Base-by-base conservation (phyloP, 2,888 invertebrate species). In the Hetaerina titia region DNA sequence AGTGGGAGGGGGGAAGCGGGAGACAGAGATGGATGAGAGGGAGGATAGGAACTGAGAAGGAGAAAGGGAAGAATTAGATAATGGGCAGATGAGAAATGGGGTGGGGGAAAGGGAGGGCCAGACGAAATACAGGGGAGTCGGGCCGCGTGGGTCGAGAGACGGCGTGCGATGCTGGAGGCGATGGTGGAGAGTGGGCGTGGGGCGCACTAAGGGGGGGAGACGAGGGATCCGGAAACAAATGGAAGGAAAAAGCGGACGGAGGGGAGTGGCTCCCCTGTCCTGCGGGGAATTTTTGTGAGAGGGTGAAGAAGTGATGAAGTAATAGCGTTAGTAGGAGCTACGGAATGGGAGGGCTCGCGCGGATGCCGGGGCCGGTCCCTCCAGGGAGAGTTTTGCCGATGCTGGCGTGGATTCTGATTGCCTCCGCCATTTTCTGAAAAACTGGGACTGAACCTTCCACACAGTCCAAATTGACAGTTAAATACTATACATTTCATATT, bases 1-100 rank as follows among this genome's bases (percentile, higher is more conserved):
- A 25, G 31, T 31, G 81, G 25, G 81, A 81, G 15, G 25, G 13
- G 81, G n/a, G n/a, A n/a, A 69, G 69, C 22, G n/a, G 69, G n/a
- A 81, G 81, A 81, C 81, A 81, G 81, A 81, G 81, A 81, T 69
- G 81, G 81, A 81, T 81, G 81, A 81, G 81, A 11, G 81, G 81
- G 81, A 15, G 81, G 81, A 81, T 31, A 25, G 25, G 81, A 81
- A 31, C 81, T 81, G 25, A 31, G 81, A 31, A 31, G 69, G 69
- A 69, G 69, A n/a, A 69, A n/a, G 31, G 81, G 81, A 31, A 31
- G 81, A 81, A 81, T 81, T 81, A 81, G 81, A 81, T 81, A 81
- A 81, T 81, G 81, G 81, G 81, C 81, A 81, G 81, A 81, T 81
- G 81, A 81, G 81, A 81, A 81, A 81, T 81, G 31, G 74, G 81